Conservation (phyloP, 2,888 invertebrate genomes). For the Drosophila melanosoma region DNA sequence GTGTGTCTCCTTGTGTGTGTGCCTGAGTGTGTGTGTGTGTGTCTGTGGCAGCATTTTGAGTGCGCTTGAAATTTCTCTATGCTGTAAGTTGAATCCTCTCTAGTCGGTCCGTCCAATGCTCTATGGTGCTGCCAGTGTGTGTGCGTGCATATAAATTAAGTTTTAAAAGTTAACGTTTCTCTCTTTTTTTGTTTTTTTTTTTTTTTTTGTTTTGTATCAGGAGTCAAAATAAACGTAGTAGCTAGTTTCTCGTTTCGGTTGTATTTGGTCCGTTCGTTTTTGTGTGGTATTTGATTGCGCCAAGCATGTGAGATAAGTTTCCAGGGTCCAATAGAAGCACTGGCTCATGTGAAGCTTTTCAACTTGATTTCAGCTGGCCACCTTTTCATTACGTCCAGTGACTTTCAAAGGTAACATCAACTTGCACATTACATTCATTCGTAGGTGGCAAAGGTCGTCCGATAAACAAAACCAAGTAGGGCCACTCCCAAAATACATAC, state of each 20-base stretch:
- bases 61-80: conserved; percentile 35
- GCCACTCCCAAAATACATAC: neutral
- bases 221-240: conserved; percentile 74
- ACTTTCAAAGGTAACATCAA: conserved; percentile 18
- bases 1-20: neutral
- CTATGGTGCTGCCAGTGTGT: conserved; percentile 34
- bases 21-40: conserved; percentile 3
- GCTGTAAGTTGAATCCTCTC: conserved; percentile 61
- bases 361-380: conserved; percentile 39
- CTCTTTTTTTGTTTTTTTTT: conserved; percentile 15
- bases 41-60: neutral
- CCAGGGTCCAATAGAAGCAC: conserved; percentile 5
- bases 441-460: conserved; percentile 10
- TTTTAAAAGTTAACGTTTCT: conserved; percentile 71
- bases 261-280: conserved; percentile 14
- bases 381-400: conserved; percentile 38
- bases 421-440: conserved; percentile 26
- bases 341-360: conserved; percentile 18
- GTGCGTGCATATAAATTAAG: conserved; percentile 79
- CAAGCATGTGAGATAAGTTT: conserved; percentile 51
- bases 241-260: conserved; percentile 49
- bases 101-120: conserved; percentile 15
- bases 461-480: conserved; percentile 11
- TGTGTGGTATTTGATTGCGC: conserved; percentile 60
- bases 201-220: conserved; percentile 49